A percentile compares a stretch with the other conserved stretches of the same genome.
These are phyloP conservation scores for Melanotaenia boesemani DNA, from an alignment of 2,797 vertebrate genomes.

Conservation along the genomic window DNA sequence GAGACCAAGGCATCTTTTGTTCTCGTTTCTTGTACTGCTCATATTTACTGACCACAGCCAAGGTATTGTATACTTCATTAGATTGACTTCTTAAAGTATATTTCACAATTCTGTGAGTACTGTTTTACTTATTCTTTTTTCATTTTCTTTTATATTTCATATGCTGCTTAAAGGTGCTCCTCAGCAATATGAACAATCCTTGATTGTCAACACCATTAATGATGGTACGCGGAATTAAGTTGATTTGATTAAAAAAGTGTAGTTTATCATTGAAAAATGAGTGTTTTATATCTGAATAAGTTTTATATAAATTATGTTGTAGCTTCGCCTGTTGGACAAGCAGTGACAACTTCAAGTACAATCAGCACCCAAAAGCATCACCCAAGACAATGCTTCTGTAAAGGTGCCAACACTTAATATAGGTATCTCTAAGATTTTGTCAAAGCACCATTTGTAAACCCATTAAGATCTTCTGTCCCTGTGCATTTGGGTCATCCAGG, in stretches of 20 bases:
- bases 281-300: not conserved
- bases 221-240: slow-evolving; percentile 35
- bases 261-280: not conserved
- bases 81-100: not conserved
- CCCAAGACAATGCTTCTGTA: slow-evolving; percentile 40
- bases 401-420: slow-evolving; percentile 42
- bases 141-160: not conserved
- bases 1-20: slow-evolving; percentile 51
- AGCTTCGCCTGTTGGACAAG: slow-evolving; percentile 36
- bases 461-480: not conserved
- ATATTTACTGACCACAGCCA: slow-evolving; percentile 51
- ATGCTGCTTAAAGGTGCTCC: slow-evolving; percentile 43
- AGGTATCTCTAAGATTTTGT: not conserved
- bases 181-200: slow-evolving; percentile 22
- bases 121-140: slow-evolving; percentile 1
- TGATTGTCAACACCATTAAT: not conserved
- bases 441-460: not conserved
- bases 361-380: not conserved
- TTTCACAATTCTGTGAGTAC: not conserved
- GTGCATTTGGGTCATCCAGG: slow-evolving; percentile 25
- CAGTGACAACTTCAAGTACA: slow-evolving; percentile 5
- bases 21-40: slow-evolving; percentile 45
- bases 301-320: slow-evolving; percentile 12
- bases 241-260: not conserved
- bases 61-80: slow-evolving; percentile 64